A percentile compares a stretch with the other conserved stretches of the same genome.
Conservation (phyloP, 2,797 vertebrate species). For the Coracias cyanogaster region DNA sequence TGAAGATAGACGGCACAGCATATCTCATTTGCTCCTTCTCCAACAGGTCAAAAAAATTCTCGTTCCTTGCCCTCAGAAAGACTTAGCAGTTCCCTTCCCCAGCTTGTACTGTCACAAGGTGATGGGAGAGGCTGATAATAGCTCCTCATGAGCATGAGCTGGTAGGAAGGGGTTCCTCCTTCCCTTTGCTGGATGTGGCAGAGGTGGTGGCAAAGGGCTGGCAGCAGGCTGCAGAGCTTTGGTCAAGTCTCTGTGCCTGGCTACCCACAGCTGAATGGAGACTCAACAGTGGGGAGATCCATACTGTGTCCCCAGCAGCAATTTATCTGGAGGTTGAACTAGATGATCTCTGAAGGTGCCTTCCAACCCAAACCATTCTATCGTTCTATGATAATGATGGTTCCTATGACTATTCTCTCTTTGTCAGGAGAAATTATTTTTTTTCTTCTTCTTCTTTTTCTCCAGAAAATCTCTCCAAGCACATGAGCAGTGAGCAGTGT, state of each 20-base stretch:
- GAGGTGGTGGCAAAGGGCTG: background rate
- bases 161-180: background rate
- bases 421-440: background rate
- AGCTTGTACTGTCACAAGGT: background rate
- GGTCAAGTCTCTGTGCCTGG: background rate
- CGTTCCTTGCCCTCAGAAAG: background rate
- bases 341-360: background rate
- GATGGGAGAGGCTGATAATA: background rate
- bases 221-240: background rate
- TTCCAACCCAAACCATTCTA: background rate
- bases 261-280: background rate
- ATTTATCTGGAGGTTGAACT: background rate
- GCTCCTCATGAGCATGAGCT: fast-evolving
- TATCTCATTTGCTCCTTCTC: background rate
- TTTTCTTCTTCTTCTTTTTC: fast-evolving
- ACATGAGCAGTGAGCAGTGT: background rate
- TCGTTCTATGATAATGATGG: background rate
- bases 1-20: background rate
- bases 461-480: background rate
- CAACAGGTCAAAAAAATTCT: background rate
- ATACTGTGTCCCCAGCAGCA: fast-evolving
- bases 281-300: background rate
- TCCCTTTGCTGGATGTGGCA: background rate
- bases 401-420: background rate
- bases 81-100: background rate